A percentile compares a stretch with the other conserved stretches of the same genome.
These are phyloP conservation scores for Phocoena sinus DNA, from an alignment of 2,113 vertebrate genomes.

Conservation along the genomic window DNA sequence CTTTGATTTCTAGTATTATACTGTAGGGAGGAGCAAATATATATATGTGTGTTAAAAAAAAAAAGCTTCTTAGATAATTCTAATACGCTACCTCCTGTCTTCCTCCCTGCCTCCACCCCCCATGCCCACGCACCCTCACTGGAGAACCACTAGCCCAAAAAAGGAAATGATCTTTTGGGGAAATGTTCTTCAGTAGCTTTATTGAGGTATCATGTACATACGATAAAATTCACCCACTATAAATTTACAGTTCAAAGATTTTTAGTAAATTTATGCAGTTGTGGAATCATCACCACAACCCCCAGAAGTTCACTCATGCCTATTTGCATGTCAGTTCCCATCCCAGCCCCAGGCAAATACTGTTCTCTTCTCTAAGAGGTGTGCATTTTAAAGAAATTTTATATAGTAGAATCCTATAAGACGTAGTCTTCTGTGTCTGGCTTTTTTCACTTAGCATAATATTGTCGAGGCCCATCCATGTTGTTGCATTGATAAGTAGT, in stretches of 20 bases:
- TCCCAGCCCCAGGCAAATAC: background rate
- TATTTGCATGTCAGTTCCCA: background rate
- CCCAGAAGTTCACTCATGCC: background rate
- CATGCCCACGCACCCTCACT: background rate
- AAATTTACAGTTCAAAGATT: background rate
- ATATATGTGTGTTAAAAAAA: background rate
- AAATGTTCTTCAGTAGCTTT: background rate
- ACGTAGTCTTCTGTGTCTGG: background rate
- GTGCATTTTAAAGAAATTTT: background rate
- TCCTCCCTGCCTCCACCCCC: background rate
- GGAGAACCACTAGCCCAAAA: background rate
- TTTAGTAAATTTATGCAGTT: background rate
- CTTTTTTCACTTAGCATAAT: background rate
- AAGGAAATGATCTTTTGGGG: background rate
- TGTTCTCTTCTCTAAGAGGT: background rate
- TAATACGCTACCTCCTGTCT: background rate
- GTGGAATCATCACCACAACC: background rate
- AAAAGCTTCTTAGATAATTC: background rate
- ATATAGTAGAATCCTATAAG: background rate
- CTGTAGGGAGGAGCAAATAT: background rate
- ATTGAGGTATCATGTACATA: background rate
- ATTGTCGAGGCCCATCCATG: background rate
- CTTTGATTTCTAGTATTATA: background rate
- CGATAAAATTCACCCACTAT: background rate
- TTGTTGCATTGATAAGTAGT: background rate